Evolutionary conservation across 2,797 vertebrate genomes (phyloP).

Genomic region (Acrossocheilus wenchowensis): DNA sequence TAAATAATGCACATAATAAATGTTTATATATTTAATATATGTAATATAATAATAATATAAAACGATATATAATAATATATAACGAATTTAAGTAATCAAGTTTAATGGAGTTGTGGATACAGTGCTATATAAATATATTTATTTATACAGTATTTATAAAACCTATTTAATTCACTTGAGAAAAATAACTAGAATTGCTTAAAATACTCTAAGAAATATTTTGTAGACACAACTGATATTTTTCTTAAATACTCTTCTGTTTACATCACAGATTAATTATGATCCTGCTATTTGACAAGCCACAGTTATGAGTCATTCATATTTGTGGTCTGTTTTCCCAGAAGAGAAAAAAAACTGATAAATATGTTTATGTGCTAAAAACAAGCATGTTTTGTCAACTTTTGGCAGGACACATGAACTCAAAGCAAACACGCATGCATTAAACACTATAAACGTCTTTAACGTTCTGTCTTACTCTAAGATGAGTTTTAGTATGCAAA

Average conservation of each 20-base stretch:
- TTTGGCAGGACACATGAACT: background rate
- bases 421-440: background rate
- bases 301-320: background rate
- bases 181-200: constrained; percentile 3
- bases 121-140: no score
- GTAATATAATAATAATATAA: background rate
- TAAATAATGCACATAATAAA: background rate
- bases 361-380: background rate
- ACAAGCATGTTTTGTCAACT: constrained; percentile 14
- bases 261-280: constrained; percentile 5
- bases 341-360: background rate
- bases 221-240: constrained; percentile 14
- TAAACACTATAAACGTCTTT: background rate
- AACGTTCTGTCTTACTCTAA: background rate
- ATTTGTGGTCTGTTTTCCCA: background rate
- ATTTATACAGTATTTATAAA: background rate
- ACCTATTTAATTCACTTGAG: background rate
- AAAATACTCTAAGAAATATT: constrained; percentile 13
- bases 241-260: background rate
- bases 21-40: background rate
- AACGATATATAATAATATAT: no score
- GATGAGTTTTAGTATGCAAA: background rate
- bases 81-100: no score
- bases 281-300: background rate
- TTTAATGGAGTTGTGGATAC: background rate